phyloP scores from a whole-genome alignment of 2,113 vertebrate genomes.

The Sinocyclocheilus anshuiensis region DNA sequence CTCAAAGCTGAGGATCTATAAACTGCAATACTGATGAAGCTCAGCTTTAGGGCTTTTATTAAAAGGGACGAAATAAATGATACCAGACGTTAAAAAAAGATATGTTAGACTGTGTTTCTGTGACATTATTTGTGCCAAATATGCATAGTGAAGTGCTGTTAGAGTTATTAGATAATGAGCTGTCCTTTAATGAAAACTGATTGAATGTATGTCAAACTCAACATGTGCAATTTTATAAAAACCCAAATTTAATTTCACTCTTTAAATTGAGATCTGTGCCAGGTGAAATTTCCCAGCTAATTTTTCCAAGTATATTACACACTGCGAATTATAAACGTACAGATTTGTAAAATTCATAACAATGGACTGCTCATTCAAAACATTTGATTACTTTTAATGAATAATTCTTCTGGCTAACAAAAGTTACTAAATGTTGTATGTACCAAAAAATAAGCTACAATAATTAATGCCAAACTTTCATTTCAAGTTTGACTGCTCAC shows the following conservation, averaged over 20 bases:
- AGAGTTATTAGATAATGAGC: constrained; percentile 7
- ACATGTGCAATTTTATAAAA: constrained; percentile 39
- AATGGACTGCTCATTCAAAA: not conserved
- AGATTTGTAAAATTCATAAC: not conserved
- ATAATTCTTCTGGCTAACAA: not conserved
- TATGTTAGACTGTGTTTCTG: constrained; percentile 18
- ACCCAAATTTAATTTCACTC: not conserved
- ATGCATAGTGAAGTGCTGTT: constrained; percentile 33
- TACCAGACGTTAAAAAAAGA: not conserved
- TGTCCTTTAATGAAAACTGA: constrained; percentile 22
- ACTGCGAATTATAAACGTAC: not conserved
- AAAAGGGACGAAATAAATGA: not conserved
- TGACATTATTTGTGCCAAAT: constrained; percentile 39
- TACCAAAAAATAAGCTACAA: constrained; percentile 12
- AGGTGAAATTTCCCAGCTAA: not conserved
- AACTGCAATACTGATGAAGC: constrained; percentile 17
- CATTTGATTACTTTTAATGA: not conserved
- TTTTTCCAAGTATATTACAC: not conserved
- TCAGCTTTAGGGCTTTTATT: constrained; percentile 23
- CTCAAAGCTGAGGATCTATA: constrained; percentile 3
- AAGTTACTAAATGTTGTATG: not conserved
- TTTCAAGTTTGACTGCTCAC: not conserved
- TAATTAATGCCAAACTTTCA: constrained; percentile 2
- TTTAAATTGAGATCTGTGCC: constrained; percentile 3
- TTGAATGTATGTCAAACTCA: constrained; percentile 40